A percentile compares a stretch with the other conserved stretches of the same genome.
Evolutionary conservation across 2,888 invertebrate genomes (phyloP).

Genomic region (Criorhina ranunculi): DNA sequence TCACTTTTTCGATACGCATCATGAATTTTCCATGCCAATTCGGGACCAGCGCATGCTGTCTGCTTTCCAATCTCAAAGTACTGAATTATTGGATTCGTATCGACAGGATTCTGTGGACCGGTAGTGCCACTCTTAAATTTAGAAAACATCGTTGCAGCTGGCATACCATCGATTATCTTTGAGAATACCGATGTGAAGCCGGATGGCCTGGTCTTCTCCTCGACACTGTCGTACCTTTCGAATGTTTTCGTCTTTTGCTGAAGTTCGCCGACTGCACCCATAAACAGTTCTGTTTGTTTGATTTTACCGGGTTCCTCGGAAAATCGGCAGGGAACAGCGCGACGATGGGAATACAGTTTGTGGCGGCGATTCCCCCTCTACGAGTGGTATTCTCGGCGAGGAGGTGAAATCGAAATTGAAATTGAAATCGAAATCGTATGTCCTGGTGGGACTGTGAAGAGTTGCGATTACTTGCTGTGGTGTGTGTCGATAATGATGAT

Average conservation of each 20-base stretch:
- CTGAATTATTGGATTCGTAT: constrained; percentile 93
- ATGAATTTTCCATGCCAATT: constrained; percentile 95
- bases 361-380: constrained; percentile 29
- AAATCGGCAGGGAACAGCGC: constrained; percentile 45
- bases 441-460: constrained; percentile 3
- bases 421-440: constrained; percentile 13
- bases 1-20: constrained; percentile 95
- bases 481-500: constrained; percentile 10
- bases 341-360: constrained; percentile 65
- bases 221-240: constrained; percentile 83
- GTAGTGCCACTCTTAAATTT: constrained; percentile 88
- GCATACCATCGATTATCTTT: constrained; percentile 85
- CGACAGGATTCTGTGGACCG: constrained; percentile 86
- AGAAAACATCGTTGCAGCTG: constrained; percentile 88
- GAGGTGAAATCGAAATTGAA: neutral
- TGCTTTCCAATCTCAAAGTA: constrained; percentile 95
- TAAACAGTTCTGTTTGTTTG: constrained; percentile 70
- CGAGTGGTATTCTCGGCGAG: neutral
- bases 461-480: constrained; percentile 2
- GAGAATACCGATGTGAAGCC: constrained; percentile 84
- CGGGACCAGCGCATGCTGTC: constrained; percentile 92
- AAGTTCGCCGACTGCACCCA: constrained; percentile 77
- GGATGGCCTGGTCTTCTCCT: constrained; percentile 78
- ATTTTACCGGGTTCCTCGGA: constrained; percentile 42
- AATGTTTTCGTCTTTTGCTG: constrained; percentile 81